Conservation (phyloP, 2,113 vertebrate genomes). For the Siniperca chuatsi region DNA sequence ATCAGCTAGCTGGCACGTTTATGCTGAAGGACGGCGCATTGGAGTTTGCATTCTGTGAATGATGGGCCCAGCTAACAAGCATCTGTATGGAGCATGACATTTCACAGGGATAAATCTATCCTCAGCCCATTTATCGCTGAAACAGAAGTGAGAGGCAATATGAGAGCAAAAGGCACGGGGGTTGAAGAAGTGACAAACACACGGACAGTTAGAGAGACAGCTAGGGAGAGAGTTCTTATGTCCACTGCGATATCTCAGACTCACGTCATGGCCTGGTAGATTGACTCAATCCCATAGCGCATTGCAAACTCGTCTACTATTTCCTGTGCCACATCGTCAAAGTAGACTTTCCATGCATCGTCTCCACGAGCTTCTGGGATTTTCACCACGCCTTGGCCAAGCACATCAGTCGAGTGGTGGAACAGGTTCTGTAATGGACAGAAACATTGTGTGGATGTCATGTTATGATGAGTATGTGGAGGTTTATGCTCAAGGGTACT, state of each 20-base stretch:
- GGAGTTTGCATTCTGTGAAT: slow-evolving; percentile 43
- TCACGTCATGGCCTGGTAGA: slow-evolving; percentile 99
- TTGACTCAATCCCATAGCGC: slow-evolving; percentile 98
- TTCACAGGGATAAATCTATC: slow-evolving; percentile 47
- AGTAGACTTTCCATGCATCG: slow-evolving; percentile 98
- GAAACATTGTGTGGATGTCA: slow-evolving; percentile 6
- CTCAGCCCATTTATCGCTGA: slow-evolving; percentile 27
- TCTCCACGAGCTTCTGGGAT: slow-evolving; percentile 96
- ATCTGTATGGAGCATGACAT: slow-evolving; percentile 38
- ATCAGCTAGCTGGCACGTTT: slow-evolving; percentile 37
- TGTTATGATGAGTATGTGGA: neutral
- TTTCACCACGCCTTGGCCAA: slow-evolving; percentile 91
- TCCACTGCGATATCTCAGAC: slow-evolving; percentile 55
- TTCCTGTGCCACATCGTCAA: slow-evolving; percentile 96
- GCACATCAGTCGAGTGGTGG: slow-evolving; percentile 94
- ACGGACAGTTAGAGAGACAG: neutral
- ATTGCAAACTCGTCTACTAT: slow-evolving; percentile 99
- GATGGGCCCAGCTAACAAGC: slow-evolving; percentile 55
- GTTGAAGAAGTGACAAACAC: neutral
- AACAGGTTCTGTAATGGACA: slow-evolving; percentile 91
- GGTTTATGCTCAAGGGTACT: slow-evolving; percentile 82
- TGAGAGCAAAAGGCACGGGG: slow-evolving; percentile 18
- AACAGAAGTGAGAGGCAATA: slow-evolving; percentile 33
- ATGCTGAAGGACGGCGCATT: slow-evolving; percentile 51
- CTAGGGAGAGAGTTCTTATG: neutral